Base-by-base conservation (phyloP, 53 echinoderm and acorn worm genomes). In the Echinometra lucunter region DNA sequence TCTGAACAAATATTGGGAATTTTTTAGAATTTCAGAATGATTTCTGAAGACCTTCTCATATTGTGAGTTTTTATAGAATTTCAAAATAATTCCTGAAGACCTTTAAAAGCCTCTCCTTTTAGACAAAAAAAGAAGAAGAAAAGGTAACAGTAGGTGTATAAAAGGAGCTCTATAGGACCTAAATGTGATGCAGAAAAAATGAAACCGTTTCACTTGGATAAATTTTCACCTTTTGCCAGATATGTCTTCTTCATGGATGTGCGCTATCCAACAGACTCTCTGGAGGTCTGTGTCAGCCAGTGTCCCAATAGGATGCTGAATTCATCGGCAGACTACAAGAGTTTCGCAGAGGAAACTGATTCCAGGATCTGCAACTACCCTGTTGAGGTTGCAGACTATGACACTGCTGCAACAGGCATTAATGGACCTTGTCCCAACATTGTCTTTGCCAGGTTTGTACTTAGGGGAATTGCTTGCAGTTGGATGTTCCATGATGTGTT, bases 201-300 rank as follows among this genome's bases (percentile, higher is more conserved):
- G 16, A 0, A 63, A 9, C 56, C 56, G 13, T 56, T 15, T 63
- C 23, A 18, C 10, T 21, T 63, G 23, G 63, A 15, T 23, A 53
- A 63, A 63, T 21, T 63, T 21, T 32, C 32, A 63, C 11, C 30
- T 18, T 78, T 78, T 78, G 19, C 2, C 66, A 97, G 97, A 6
- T 96, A 60, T 88, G 98, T 98, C 2, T 98, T 98, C 90, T 98
- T 98, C 96, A 97, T 98, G 97, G 97, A 98, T 69, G 88, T 97
- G 5, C 89, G 66, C 0, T 55, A 91, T n/a, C 97, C 98, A 30
- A 57, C 42, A 32, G 83, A 85, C 25, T 98, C 97, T 1, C 89
- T 97, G 57, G 98, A 98, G 88, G 95, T 98, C 78, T 98, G 98
- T 89, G 98, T 98, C 45, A 97, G 95, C 35, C 44, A 96, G 66